These are phyloP conservation scores for Dexiosoma caninum DNA, from an alignment of 2,888 invertebrate species.

Conservation along the genomic window DNA sequence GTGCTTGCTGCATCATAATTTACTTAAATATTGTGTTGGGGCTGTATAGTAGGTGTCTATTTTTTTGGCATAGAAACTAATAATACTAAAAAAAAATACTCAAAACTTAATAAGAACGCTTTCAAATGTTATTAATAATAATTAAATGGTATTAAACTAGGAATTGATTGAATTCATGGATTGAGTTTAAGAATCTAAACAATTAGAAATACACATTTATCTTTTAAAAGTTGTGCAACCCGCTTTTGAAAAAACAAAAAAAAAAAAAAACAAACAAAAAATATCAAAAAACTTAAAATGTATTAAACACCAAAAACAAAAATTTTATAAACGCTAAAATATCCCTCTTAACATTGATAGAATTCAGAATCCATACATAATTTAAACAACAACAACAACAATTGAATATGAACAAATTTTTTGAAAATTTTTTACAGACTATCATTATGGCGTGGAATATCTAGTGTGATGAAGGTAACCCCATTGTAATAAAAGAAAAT, in stretches of 20 bases:
- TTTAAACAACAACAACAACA: constrained; percentile 53
- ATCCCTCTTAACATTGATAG: constrained; percentile 62
- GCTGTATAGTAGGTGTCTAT: constrained; percentile 68
- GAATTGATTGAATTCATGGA: constrained; percentile 63
- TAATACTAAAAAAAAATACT: constrained; percentile 52
- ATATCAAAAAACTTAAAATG: constrained; percentile 14
- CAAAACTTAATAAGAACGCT: constrained; percentile 57
- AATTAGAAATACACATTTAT: constrained; percentile 55
- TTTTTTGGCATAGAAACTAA: constrained; percentile 64
- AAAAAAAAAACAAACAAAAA: constrained; percentile 17
- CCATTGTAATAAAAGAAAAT: constrained; percentile 61
- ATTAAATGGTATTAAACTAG: constrained; percentile 59
- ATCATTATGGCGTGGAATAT: constrained; percentile 76
- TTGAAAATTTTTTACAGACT: constrained; percentile 72
- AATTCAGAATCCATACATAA: constrained; percentile 58
- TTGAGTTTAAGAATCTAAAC: constrained; percentile 58
- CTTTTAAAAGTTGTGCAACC: constrained; percentile 62
- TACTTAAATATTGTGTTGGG: constrained; percentile 61
- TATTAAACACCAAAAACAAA: constrained; percentile 11
- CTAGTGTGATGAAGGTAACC: constrained; percentile 77
- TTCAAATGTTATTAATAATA: constrained; percentile 57
- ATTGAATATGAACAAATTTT: constrained; percentile 62
- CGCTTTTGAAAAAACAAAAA: constrained; percentile 54
- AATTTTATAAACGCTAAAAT: constrained; percentile 53
- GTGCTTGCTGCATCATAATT: constrained; percentile 64